These are phyloP conservation scores for Theonella swinhoei DNA, from an alignment of 37 sponge, comb jelly and placozoan species.

Conservation along the genomic window DNA sequence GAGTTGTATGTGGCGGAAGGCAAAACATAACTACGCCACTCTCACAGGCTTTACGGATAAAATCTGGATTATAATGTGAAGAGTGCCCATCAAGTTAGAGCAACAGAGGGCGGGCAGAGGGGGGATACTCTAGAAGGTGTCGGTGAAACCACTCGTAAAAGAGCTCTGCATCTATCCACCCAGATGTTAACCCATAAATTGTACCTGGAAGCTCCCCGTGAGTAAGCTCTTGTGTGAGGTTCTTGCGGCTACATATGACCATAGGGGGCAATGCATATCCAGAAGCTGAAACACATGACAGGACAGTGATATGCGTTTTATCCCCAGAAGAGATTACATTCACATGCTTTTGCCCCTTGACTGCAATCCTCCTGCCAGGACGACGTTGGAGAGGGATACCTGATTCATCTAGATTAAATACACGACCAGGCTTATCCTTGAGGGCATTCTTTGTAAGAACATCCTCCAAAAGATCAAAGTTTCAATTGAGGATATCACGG, in stretches of 20 bases:
- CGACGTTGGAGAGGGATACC: slow-evolving; percentile 50
- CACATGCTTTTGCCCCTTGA: slow-evolving; percentile 41
- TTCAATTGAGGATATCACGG: slow-evolving; percentile 13
- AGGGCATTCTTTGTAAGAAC: slow-evolving; percentile 23
- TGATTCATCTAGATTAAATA: slow-evolving; percentile 57
- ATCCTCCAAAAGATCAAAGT: slow-evolving; percentile 50
- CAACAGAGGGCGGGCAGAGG: slow-evolving; percentile 13
- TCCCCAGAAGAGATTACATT: slow-evolving; percentile 22
- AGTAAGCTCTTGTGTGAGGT: neutral
- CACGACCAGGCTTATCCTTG: slow-evolving; percentile 15
- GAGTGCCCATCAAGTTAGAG: slow-evolving; percentile 52
- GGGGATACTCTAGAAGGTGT: slow-evolving; percentile 42
- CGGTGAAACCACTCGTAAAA: slow-evolving; percentile 39
- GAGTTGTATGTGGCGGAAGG: slow-evolving; percentile 31
- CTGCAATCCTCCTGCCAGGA: slow-evolving; percentile 29
- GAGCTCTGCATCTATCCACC: slow-evolving; percentile 39
- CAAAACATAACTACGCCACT: slow-evolving; percentile 35
- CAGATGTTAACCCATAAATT: slow-evolving; percentile 45
- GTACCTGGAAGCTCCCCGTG: slow-evolving; percentile 45
- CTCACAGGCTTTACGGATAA: slow-evolving; percentile 24
- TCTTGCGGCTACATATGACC: slow-evolving; percentile 31
- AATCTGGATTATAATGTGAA: slow-evolving; percentile 29
- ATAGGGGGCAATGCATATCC: slow-evolving; percentile 52
- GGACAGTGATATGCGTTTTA: slow-evolving; percentile 45
- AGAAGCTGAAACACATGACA: slow-evolving; percentile 59